Conservation (phyloP, 2,113 vertebrate genomes). For the Deroptyus accipitrinus region DNA sequence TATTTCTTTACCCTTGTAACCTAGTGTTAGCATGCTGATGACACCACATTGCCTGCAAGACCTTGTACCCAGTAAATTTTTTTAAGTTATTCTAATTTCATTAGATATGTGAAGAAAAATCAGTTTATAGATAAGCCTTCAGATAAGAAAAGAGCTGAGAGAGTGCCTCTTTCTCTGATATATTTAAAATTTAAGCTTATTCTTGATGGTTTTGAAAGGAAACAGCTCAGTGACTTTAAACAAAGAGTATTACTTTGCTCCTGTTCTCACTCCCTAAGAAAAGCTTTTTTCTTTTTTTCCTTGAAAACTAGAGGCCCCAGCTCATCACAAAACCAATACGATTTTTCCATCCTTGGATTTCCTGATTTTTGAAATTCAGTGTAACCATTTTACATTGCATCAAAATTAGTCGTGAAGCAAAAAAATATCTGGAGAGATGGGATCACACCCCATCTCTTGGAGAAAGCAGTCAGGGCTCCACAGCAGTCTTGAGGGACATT, state of each 20-base stretch:
- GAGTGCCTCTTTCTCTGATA: not conserved
- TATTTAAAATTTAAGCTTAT: not conserved
- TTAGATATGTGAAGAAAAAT: not conserved
- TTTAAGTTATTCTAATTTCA: not conserved
- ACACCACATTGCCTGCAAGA: not conserved
- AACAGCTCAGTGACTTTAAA: not conserved
- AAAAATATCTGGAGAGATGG: not conserved
- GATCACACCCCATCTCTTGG: not conserved
- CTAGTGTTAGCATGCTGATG: not conserved
- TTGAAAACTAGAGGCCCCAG: fast-evolving
- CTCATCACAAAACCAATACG: not conserved
- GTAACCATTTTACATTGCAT: not conserved
- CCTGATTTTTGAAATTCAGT: not conserved
- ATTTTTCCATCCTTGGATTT: not conserved
- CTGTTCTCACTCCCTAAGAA: not conserved
- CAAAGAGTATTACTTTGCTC: not conserved
- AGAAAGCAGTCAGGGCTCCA: not conserved
- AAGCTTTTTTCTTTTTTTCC: not conserved
- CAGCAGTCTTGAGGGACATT: not conserved
- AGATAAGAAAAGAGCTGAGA: not conserved
- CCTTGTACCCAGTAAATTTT: not conserved
- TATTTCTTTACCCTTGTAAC: not conserved
- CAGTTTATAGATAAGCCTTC: not conserved
- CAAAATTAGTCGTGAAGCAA: not conserved
- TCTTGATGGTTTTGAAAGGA: not conserved